Evolutionary conservation across 2,113 vertebrate genomes (phyloP), one percentile per base, ranked within the genome.

Genomic region (Phylloscopus trochiloides): DNA sequence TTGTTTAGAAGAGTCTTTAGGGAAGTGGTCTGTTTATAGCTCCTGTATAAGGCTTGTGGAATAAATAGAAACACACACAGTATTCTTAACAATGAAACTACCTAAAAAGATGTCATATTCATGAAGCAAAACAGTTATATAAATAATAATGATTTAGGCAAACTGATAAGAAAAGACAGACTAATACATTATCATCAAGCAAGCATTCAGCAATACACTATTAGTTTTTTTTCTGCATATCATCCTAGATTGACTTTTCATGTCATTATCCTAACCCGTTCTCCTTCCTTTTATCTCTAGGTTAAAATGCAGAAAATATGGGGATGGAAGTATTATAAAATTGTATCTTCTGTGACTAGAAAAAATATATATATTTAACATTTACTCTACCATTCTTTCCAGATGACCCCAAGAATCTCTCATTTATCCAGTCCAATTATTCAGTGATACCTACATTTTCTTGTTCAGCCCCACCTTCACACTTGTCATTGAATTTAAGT

Each of bases 181-280:
- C 16, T 58, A 29, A 45, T 17, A 61, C 1, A 32, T 55, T 55
- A 42, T 28, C 32, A 74, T 36, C 66, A 76, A 73, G 11, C 2
- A 63, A 78, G 17, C 7, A 66, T 80, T 72, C 25, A 57, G 32
- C 17, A 83, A 58, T 36, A 76, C 5, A 9, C 2, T 45, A 51
- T 28, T 38, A 74, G 34, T 54, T 47, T 81, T 86, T 71, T 71
- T 9, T 63, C 40, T 65, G 11, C 8, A 52, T 81, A 50, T 61
- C 17, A 24, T 65, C 26, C 45, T 17, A 54, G 24, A 48, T 55
- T 47, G 3, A 4, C 4, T 45, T 65, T 10, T 76, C 11, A 32
- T 28, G 38, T 38, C 0, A 1, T 57, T 36, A 47, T 7, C 12
- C 58, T 73, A 25, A 12, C 42, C 31, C 43, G 1, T 61, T 55